phyloP scores from a whole-genome alignment of 2,888 invertebrate species.

The Luperina nickerlii region DNA sequence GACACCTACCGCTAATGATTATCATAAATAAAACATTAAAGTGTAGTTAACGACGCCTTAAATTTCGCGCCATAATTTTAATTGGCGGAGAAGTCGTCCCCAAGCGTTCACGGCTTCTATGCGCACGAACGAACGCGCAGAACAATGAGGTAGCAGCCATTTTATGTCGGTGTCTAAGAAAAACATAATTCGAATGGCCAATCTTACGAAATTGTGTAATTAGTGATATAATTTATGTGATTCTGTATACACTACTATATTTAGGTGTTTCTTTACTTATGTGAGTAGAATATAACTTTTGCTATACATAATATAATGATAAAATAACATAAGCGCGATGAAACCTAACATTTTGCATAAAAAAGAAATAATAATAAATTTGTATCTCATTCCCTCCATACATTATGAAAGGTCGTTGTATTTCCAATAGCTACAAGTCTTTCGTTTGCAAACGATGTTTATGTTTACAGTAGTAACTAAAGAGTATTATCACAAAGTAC shows the following conservation, averaged over 20 bases:
- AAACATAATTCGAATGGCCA: conserved; percentile 91
- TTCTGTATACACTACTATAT: conserved; percentile 87
- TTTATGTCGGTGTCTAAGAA: conserved; percentile 91
- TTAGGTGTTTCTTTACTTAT: conserved; percentile 87
- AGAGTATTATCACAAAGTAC: conserved; percentile 76
- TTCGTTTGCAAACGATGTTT: conserved; percentile 75
- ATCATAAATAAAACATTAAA: conserved; percentile 77
- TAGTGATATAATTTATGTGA: conserved; percentile 90
- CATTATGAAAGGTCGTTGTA: conserved; percentile 77
- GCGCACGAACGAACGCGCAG: conserved; percentile 91
- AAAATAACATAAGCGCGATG: conserved; percentile 82
- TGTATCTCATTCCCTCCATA: conserved; percentile 79
- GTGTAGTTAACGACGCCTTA: conserved; percentile 84
- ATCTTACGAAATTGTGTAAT: conserved; percentile 90
- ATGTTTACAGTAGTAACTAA: conserved; percentile 78
- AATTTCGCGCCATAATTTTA: conserved; percentile 91
- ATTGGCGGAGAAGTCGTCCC: conserved; percentile 90
- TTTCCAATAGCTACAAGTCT: conserved; percentile 76
- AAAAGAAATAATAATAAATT: conserved; percentile 82
- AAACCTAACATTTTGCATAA: conserved; percentile 83
- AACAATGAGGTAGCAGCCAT: conserved; percentile 91
- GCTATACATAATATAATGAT: conserved; percentile 79
- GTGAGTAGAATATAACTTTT: conserved; percentile 88
- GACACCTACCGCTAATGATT: conserved; percentile 67
- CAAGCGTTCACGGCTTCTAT: conserved; percentile 91